Evolutionary conservation across 2,797 vertebrate species (phyloP).

Genomic region (Columba guinea): DNA sequence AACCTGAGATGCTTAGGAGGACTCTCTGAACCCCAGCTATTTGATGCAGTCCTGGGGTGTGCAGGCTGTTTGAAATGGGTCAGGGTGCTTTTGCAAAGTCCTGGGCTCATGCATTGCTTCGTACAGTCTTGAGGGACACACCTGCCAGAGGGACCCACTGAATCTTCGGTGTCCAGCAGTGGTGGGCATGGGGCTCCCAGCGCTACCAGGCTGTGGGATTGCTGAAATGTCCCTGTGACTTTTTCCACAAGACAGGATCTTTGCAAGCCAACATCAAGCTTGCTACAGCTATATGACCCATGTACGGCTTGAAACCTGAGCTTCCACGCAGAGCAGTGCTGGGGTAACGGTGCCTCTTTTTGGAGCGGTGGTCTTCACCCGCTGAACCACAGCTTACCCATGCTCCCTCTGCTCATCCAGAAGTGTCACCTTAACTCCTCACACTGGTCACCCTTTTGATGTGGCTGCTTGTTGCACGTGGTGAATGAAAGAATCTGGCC

Average conservation of each 20-base stretch:
- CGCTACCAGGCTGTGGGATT: not conserved
- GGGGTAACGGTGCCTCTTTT: not conserved
- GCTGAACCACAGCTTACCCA: not conserved
- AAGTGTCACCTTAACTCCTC: not conserved
- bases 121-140: not conserved
- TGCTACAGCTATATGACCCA: not conserved
- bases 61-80: not conserved
- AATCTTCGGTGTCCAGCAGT: not conserved
- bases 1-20: not conserved
- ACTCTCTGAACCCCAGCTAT: not conserved
- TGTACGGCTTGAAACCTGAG: not conserved
- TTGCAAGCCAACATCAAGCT: not conserved
- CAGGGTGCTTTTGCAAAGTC: not conserved
- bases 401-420: accelerated
- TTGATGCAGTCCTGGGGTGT: accelerated
- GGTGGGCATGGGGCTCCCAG: not conserved
- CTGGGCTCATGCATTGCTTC: not conserved
- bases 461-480: not conserved
- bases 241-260: not conserved
- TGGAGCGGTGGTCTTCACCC: not conserved
- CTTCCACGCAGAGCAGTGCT: not conserved
- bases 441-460: not conserved
- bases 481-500: not conserved
- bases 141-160: not conserved
- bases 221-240: not conserved